These are phyloP conservation scores for Ypsolopha sequella DNA, from an alignment of 2,888 invertebrate species.

Conservation along the genomic window DNA sequence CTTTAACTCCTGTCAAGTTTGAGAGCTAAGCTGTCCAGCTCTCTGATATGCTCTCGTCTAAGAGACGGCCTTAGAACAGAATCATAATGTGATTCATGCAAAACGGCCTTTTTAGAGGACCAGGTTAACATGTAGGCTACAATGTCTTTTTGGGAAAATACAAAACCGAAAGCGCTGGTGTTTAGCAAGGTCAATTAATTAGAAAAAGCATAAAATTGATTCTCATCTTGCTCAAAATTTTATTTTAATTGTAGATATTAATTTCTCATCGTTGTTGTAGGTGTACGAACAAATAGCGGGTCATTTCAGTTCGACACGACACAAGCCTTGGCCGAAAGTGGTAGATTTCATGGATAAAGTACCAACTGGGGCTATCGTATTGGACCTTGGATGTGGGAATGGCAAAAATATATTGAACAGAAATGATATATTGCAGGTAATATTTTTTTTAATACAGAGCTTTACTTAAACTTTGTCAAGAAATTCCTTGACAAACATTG, in stretches of 20 bases:
- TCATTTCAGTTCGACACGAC: conserved; percentile 96
- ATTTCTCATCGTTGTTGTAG: conserved; percentile 33
- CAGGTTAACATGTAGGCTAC: too few species aligned
- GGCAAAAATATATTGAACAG: conserved; percentile 91
- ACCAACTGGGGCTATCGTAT: conserved; percentile 75
- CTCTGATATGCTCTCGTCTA: too few species aligned
- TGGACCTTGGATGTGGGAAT: conserved; percentile 98
- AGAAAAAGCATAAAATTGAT: too few species aligned
- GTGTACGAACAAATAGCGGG: conserved; percentile 95
- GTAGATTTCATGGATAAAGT: conserved; percentile 80
- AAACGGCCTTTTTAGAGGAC: too few species aligned
- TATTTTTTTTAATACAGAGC: too few species aligned
- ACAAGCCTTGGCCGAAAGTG: conserved; percentile 95
- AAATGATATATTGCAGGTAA: conserved; percentile 72
- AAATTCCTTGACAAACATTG: background rate
- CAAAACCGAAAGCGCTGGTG: too few species aligned
- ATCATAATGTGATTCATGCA: too few species aligned
- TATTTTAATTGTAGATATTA: background rate
- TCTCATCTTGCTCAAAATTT: background rate
- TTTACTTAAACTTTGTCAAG: background rate
- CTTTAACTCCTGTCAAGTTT: too few species aligned
- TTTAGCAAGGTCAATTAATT: too few species aligned
- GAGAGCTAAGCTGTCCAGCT: too few species aligned
- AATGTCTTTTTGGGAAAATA: too few species aligned
- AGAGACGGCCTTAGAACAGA: too few species aligned